Evolutionary conservation across 1,140 invertebrate species (phyloP).

Genomic region (Rhopalosiphum maidis): DNA sequence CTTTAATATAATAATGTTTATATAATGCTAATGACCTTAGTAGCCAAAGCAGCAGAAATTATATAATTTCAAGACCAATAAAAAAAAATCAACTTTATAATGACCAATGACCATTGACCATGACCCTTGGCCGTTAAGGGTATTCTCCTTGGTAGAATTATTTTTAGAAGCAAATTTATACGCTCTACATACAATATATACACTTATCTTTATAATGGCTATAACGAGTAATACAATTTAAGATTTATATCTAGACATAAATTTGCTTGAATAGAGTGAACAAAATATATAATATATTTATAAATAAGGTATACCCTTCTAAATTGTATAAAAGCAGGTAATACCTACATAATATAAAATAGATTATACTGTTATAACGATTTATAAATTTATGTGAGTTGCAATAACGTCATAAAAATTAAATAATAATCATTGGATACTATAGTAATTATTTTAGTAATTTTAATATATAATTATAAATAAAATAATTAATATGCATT

Average conservation of each 20-base stretch:
- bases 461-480: neutral
- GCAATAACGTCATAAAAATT: neutral
- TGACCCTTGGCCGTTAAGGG: neutral
- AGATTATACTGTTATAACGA: neutral
- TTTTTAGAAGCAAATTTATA: constrained; percentile 5
- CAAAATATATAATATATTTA: neutral
- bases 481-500: neutral
- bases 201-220: neutral
- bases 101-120: neutral
- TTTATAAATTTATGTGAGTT: neutral
- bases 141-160: neutral
- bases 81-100: neutral
- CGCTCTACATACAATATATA: neutral
- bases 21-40: too few relatives aligned
- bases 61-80: too few relatives aligned
- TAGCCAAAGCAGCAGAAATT: too few relatives aligned
- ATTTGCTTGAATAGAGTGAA: neutral
- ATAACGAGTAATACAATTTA: neutral
- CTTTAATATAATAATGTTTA: too few relatives aligned
- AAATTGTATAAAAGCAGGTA: too few relatives aligned
- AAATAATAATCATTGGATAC: neutral
- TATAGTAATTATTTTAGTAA: neutral
- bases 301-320: too few relatives aligned
- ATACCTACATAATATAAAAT: neutral
- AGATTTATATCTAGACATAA: neutral